These are phyloP conservation scores for Heteromyza rotundicornis DNA, from an alignment of 2,888 invertebrate species.

Conservation along the genomic window DNA sequence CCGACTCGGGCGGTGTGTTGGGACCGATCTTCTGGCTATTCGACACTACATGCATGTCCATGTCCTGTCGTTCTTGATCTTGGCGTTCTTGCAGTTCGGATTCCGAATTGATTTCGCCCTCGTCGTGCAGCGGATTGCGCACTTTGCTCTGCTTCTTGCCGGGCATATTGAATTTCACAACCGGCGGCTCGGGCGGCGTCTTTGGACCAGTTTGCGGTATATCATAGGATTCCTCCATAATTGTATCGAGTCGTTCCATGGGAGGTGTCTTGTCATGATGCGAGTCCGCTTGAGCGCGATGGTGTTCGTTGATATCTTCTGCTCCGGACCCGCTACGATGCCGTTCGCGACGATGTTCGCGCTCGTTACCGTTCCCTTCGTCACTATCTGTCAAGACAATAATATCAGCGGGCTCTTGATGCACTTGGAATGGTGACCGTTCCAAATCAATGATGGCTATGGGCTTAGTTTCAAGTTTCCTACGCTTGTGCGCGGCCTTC, in stretches of 20 bases:
- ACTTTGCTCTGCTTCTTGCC: conserved; percentile 65
- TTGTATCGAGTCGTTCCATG: conserved; percentile 47
- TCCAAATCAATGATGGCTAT: conserved; percentile 86
- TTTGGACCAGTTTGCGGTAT: conserved; percentile 69
- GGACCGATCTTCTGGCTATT: conserved; percentile 69
- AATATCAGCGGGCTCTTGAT: conserved; percentile 80
- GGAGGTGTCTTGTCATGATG: conserved; percentile 55
- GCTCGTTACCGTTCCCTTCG: conserved; percentile 59
- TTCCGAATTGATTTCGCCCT: conserved; percentile 45
- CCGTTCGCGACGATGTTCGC: conserved; percentile 28
- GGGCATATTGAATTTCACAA: conserved; percentile 68
- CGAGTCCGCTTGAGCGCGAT: conserved; percentile 35
- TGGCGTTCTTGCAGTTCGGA: conserved; percentile 38
- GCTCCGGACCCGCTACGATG: conserved; percentile 36
- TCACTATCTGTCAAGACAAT: conserved; percentile 87
- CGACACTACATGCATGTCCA: conserved; percentile 42
- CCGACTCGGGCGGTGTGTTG: conserved; percentile 74
- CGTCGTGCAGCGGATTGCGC: conserved; percentile 71
- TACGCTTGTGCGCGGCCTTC: conserved; percentile 60
- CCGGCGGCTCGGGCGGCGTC: conserved; percentile 76
- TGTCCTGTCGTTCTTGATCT: conserved; percentile 34
- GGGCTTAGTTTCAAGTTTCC: conserved; percentile 68
- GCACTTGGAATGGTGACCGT: conserved; percentile 82
- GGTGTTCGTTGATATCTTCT: conserved; percentile 29
- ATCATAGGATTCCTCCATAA: conserved; percentile 59